Evolutionary conservation across 2,888 invertebrate species (phyloP), one percentile per base, ranked within the genome.

Genomic region (Serripes groenlandicus): DNA sequence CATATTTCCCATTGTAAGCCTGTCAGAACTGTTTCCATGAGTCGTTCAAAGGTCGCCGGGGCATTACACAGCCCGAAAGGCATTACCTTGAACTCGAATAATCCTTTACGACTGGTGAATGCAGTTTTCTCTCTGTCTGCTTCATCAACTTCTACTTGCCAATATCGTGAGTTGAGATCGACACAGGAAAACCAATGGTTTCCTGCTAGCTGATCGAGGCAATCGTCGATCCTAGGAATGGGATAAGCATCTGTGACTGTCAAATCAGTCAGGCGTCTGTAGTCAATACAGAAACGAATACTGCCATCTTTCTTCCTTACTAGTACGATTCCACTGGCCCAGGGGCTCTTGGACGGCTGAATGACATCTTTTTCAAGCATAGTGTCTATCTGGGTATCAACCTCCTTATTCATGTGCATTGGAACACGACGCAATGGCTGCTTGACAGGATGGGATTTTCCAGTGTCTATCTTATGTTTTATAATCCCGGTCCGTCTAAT

Each of bases 151-250:
- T 74, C 52, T 28, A 87, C 70, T 64, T 88, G 88, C 66, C 73
- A 73, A 62, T 73, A 73, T 49, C 88, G 83, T 4, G 83, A 83
- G 30, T 56, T 21, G 15, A 88, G 34, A 34, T 89, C 88, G 37
- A 88, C 23, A 23, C 77, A 18, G n/a, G 15, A 58, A n/a, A 58
- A 58, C 58, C 58, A 58, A 18, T 9, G 9, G 7, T 9, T 18
- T 26, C 73, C 60, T 30, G 35, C 5, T 37, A 73, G 62, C 37
- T 73, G 34, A 7, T 73, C 60, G 4, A 73, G 28, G 2, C 35
- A 60, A 26, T 78, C 72, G 28, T 73, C 78, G 26, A 73, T 72
- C 21, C 72, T 0, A 0, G 78, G 73, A 0, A 78, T 18, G 3
- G 54, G 72, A 26, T 78, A 72, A 9, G 72, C 34, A 62, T 78